These are phyloP conservation scores for Lepidocyrtinus sp. DNA, from an alignment of 2,888 invertebrate species.

Conservation along the genomic window DNA sequence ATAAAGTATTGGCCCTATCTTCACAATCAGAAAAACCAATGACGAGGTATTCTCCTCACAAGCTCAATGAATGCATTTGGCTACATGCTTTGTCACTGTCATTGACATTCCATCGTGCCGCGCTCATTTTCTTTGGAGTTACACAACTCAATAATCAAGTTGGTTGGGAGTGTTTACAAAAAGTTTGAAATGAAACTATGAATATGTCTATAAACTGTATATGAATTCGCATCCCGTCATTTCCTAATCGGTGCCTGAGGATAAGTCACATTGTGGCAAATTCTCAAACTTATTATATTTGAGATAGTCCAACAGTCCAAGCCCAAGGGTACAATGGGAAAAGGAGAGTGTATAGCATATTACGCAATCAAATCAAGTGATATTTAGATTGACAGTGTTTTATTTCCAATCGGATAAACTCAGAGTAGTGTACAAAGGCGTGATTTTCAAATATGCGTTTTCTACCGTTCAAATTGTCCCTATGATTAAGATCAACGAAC, in stretches of 20 bases:
- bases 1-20: too few relatives aligned
- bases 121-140: conserved; percentile 21
- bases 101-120: conserved; percentile 40
- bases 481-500: conserved; percentile 14
- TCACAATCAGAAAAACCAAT: background rate
- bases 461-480: background rate
- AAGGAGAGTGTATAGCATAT: background rate
- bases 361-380: background rate
- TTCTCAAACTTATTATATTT: background rate
- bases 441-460: background rate
- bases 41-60: background rate
- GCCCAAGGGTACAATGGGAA: background rate
- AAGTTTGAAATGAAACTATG: too few relatives aligned
- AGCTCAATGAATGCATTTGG: conserved; percentile 19
- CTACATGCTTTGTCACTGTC: conserved; percentile 5
- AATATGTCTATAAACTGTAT: too few relatives aligned
- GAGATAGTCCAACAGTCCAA: too few relatives aligned
- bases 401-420: background rate
- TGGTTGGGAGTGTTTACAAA: too few relatives aligned
- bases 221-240: conserved; percentile 5
- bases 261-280: background rate
- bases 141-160: conserved; percentile 11
- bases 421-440: background rate
- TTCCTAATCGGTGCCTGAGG: background rate
- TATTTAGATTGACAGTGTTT: background rate